Evolutionary conservation across 2,888 invertebrate genomes (phyloP), one percentile per base, ranked within the genome.

Genomic region (Drosophila flavopinicola): DNA sequence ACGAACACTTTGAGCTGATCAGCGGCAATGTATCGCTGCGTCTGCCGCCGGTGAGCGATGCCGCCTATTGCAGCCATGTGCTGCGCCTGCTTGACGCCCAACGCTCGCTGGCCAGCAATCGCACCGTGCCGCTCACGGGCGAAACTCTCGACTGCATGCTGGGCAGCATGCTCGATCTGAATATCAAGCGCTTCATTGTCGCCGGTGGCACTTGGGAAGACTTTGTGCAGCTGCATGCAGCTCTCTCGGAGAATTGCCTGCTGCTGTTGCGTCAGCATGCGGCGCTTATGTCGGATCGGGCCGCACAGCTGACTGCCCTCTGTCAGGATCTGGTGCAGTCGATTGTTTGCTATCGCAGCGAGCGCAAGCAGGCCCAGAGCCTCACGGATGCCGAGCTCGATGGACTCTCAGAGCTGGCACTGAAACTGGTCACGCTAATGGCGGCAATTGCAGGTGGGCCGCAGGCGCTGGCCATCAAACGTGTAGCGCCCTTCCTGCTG

Each of bases 401-500:
- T 20, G 75, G 87, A 6, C 60, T 91, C 42, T 80, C 84, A 0
- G 88, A 90, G 13, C 30, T 90, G 54, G 87, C 88, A 0, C 61
- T 90, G 6, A 90, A 90, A 54, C 44, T 91, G 53, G 90, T 89
- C 11, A 86, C 88, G 9, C 65, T 90, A 5, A 88, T 89, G 78
- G 84, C 88, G 27, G 66, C 75, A 6, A 77, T 91, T 35, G 77
- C 86, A 0, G 68, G 80, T 0, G 75, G 64, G 0, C 13, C 78
- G 0, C 87, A 89, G 41, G 76, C 83, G 17, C 25, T 87, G 29
- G 86, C 88, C 58, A 71, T 91, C 7, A 91, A 91, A 61, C 82
- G 90, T 65, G 86, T 91, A 6, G 91, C 90, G 1, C 91, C 91
- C 0, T 91, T 90, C 57, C 71, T 90, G 13, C 72, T 91, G 13